Evolutionary conservation across 1,140 invertebrate genomes (phyloP), one percentile per base, ranked within the genome.

Genomic region (Pseudomyrmex pallidus): DNA sequence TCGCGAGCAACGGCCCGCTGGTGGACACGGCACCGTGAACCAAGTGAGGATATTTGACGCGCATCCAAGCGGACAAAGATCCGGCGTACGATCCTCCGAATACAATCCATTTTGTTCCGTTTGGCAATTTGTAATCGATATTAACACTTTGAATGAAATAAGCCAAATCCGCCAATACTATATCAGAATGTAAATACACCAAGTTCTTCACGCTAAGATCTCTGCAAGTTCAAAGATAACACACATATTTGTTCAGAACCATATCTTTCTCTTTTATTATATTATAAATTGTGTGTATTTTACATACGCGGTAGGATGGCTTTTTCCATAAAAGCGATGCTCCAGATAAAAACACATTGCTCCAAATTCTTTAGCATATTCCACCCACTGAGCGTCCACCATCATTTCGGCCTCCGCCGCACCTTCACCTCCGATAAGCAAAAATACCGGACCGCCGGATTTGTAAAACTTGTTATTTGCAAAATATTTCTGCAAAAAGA

Each of bases 51-150:
- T 98, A 99, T 93, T 99, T 99, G 9, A 96, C 91, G 70, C 98
- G 94, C 68, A 97, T 95, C 98, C 98, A 99, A 8, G 98, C 98
- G 15, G 98, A 97, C 59, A 99, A 93, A 2, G 97, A 97, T 63
- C 98, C 98, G 2, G 98, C 97, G 94, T 99, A 99, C 0, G 98
- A 98, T 1, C 98, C 98, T 46, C 98, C 98, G 93, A 99, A 99
- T 2, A 96, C 96, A 82, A 99, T 96, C 97, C 98, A 98, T 94
- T 98, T 98, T n/a, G 96, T 95, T 22, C 95, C 91, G 12, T 91
- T 90, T 0, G 94, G 92, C 56, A 98, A 93, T 46, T 96, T 95
- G 80, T 96, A 96, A 86, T 96, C 92, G 7, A 93, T 82, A 88
- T 96, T 97, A 95, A 97, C 97, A 62, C 93, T 95, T 66, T 92